Conservation (phyloP, 2,888 invertebrate species). For the Hypercompe scribonia region DNA sequence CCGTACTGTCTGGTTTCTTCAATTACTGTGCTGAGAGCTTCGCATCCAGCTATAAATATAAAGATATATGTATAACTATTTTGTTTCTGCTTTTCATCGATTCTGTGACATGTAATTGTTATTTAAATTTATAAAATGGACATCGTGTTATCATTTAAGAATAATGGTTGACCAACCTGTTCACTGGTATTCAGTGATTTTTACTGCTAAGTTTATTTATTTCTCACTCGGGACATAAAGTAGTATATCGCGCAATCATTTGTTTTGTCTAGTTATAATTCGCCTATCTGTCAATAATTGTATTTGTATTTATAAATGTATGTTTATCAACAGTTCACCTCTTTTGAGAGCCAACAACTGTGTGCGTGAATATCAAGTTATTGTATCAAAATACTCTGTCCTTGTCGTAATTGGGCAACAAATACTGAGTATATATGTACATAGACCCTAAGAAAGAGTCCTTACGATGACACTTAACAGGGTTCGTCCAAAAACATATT, state of each 20-base stretch:
- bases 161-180: no score
- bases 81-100: not conserved
- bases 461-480: not conserved
- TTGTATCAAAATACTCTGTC: no score
- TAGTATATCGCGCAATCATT: no score
- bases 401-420: not conserved
- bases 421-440: not conserved
- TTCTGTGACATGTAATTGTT: not conserved
- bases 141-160: not conserved
- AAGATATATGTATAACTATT: not conserved
- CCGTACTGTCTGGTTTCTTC: conserved; percentile 36
- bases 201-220: no score
- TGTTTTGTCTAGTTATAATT: no score
- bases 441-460: not conserved
- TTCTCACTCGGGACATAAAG: no score
- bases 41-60: not conserved
- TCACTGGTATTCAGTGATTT: no score
- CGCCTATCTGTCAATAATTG: no score
- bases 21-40: conserved; percentile 30
- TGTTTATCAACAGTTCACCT: no score
- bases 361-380: no score
- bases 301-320: no score
- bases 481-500: not conserved
- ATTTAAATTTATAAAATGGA: not conserved
- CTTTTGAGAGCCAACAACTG: no score